phyloP scores from a whole-genome alignment of 2,113 vertebrate species.

The Ptilonorhynchus violaceus region DNA sequence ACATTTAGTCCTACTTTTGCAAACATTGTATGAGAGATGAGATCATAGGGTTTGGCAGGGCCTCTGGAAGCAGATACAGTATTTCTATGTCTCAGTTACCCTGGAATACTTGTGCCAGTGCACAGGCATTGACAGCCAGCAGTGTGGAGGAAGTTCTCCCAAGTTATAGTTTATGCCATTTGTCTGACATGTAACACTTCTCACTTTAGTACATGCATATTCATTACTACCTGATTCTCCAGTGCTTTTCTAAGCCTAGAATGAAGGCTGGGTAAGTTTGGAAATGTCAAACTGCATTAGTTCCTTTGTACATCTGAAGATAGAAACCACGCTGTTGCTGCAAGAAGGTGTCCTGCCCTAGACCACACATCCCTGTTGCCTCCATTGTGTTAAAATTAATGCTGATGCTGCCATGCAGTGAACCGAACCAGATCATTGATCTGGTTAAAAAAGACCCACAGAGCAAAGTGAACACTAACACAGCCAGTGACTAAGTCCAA shows the following conservation, averaged over 20 bases:
- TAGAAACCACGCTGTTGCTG: neutral
- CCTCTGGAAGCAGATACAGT: neutral
- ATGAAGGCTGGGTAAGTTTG: neutral
- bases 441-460: neutral
- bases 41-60: neutral
- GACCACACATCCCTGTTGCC: neutral
- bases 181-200: neutral
- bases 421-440: neutral
- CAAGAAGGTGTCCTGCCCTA: neutral
- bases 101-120: neutral
- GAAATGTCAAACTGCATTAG: neutral
- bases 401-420: neutral
- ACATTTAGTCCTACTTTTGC: neutral
- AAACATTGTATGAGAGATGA: neutral
- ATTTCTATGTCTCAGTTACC: neutral
- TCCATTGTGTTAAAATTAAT: neutral
- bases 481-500: neutral
- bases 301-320: neutral
- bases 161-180: neutral
- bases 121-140: neutral
- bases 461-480: neutral
- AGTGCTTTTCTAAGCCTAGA: neutral
- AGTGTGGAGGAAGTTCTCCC: neutral
- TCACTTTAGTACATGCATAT: neutral
- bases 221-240: neutral